These are phyloP conservation scores for Gephyroberyx darwinii DNA, from an alignment of 2,797 vertebrate species.

Conservation along the genomic window DNA sequence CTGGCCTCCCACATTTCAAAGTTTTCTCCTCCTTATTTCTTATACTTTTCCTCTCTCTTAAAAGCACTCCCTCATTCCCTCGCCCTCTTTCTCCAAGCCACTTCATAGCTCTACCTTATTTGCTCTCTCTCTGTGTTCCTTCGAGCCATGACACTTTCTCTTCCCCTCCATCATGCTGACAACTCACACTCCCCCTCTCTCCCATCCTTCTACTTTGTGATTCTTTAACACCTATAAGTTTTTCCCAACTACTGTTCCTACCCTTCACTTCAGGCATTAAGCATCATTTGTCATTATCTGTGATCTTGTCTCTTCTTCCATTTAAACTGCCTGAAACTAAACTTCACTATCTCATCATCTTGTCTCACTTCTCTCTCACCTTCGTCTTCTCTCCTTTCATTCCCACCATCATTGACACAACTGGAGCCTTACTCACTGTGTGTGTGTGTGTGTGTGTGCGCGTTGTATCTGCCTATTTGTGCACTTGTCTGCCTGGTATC, in stretches of 20 bases:
- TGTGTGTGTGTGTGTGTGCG: conserved; percentile 17
- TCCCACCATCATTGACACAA: conserved; percentile 64
- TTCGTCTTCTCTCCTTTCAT: conserved; percentile 59
- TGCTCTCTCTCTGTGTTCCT: conserved; percentile 32
- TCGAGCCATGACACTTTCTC: conserved; percentile 37
- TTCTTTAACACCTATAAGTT: conserved; percentile 52
- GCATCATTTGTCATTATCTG: conserved; percentile 63
- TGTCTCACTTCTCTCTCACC: conserved; percentile 59
- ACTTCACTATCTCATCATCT: conserved; percentile 65
- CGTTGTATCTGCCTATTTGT: conserved; percentile 36
- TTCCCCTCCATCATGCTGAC: conserved; percentile 48
- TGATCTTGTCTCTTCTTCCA: conserved; percentile 56
- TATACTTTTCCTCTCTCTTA: conserved; percentile 4
- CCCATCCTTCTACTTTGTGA: conserved; percentile 31
- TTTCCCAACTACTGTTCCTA: conserved; percentile 17
- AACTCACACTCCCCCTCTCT: conserved; percentile 29
- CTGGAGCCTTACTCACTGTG: conserved; percentile 41
- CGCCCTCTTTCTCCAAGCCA: neutral
- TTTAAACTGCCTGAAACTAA: conserved; percentile 64
- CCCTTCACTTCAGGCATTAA: conserved; percentile 51
- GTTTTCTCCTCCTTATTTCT: conserved; percentile 21
- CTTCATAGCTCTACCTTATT: conserved; percentile 34
- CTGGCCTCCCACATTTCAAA: conserved; percentile 36
- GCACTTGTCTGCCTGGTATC: conserved; percentile 66
- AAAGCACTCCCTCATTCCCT: neutral